Conservation (phyloP, 2,888 invertebrate genomes). For the Eilema griseolum region DNA sequence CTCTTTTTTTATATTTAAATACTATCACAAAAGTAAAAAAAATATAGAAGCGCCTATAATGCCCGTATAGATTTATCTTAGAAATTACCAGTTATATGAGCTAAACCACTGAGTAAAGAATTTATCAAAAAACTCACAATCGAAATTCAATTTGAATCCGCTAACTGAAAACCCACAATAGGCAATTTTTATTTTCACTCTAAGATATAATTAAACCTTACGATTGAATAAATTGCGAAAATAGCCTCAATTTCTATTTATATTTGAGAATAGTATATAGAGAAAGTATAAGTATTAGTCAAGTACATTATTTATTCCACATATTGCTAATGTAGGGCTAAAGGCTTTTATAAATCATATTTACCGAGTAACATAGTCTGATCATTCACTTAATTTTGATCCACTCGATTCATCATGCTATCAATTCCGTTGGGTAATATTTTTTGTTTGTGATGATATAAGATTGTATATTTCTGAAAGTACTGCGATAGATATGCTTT, state of each 20-base stretch:
- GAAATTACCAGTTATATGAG: too few relatives aligned
- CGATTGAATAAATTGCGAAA: neutral
- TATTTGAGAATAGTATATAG: neutral
- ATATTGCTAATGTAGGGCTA: slow-evolving; percentile 48
- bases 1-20: too few relatives aligned
- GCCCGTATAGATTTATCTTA: too few relatives aligned
- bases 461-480: neutral
- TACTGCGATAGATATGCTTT: neutral
- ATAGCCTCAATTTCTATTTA: neutral
- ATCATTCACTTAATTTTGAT: slow-evolving; percentile 48
- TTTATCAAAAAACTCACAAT: too few relatives aligned
- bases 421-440: slow-evolving; percentile 20
- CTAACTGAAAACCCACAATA: too few relatives aligned
- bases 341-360: slow-evolving; percentile 59
- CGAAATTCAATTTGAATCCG: too few relatives aligned
- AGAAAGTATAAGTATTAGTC: slow-evolving; percentile 52
- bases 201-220: neutral
- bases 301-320: slow-evolving; percentile 56
- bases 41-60: too few relatives aligned
- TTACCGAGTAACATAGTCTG: slow-evolving; percentile 45
- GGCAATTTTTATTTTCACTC: neutral
- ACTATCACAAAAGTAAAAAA: too few relatives aligned
- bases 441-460: slow-evolving; percentile 1
- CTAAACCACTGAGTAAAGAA: too few relatives aligned
- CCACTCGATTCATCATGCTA: slow-evolving; percentile 44